Evolutionary conservation across 1,140 invertebrate genomes (phyloP).

Genomic region (Orius insidiosus): DNA sequence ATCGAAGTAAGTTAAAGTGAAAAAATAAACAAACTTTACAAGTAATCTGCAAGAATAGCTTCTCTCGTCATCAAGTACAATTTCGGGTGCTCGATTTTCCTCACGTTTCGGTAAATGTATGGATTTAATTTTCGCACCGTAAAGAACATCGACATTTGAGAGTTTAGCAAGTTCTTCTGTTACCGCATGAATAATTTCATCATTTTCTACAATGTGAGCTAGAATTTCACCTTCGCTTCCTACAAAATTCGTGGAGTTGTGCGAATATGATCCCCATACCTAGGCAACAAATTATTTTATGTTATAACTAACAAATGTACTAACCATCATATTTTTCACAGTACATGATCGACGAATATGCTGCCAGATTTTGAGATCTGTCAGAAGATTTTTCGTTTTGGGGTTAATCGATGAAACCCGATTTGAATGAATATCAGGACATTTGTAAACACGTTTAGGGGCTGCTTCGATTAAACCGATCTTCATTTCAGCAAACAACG

Average conservation of each 20-base stretch:
- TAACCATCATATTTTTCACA: conserved; percentile 75
- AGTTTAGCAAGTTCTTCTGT: conserved; percentile 32
- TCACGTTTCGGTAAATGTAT: conserved; percentile 28
- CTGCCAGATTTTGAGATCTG: conserved; percentile 65
- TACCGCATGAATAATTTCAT: conserved; percentile 61
- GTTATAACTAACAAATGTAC: conserved; percentile 8
- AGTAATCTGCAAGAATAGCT: conserved; percentile 37
- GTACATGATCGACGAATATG: conserved; percentile 54
- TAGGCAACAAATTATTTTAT: conserved; percentile 25
- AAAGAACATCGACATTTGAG: conserved; percentile 28
- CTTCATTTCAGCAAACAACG: conserved; percentile 45
- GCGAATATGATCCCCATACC: conserved; percentile 84
- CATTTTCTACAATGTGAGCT: conserved; percentile 89
- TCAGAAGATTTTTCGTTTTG: conserved; percentile 54
- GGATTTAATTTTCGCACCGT: conserved; percentile 32
- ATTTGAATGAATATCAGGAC: conserved; percentile 48
- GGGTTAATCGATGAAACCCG: conserved; percentile 74
- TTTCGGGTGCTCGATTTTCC: conserved; percentile 26
- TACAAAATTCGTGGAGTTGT: conserved; percentile 72
- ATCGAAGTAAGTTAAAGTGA: background rate
- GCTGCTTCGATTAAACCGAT: conserved; percentile 66
- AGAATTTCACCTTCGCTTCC: conserved; percentile 50
- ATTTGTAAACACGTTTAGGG: conserved; percentile 22
- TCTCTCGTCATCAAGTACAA: conserved; percentile 33
- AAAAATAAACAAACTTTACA: conserved; percentile 27